A percentile compares a stretch with the other conserved stretches of the same genome.
phyloP scores from a whole-genome alignment of 2,113 vertebrate species.

The Falco punctatus region DNA sequence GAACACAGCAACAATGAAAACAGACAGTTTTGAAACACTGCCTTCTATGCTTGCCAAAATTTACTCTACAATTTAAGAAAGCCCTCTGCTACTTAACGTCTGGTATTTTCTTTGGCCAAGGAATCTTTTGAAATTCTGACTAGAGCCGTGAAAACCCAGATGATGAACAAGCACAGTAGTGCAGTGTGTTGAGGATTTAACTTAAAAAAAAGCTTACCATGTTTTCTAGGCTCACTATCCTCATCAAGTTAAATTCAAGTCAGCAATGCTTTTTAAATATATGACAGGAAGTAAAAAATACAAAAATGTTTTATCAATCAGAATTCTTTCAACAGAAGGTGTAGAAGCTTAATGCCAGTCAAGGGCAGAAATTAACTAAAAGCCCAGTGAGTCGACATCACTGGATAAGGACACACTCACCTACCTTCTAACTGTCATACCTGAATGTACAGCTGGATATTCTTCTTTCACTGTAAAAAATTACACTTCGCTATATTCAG shows the following conservation, averaged over 20 bases:
- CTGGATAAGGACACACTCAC: background rate
- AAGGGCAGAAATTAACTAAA: background rate
- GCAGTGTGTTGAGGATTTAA: background rate
- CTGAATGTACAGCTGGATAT: background rate
- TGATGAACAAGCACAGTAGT: constrained; percentile 30
- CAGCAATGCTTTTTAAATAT: constrained; percentile 1
- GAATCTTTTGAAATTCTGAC: constrained; percentile 49
- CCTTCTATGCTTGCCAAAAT: constrained; percentile 52
- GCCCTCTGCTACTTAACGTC: constrained; percentile 28
- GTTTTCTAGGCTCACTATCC: background rate
- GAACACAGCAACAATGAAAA: constrained; percentile 36
- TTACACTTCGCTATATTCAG: background rate
- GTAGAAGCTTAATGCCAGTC: background rate
- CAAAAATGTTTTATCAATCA: constrained; percentile 17
- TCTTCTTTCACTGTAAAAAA: background rate
- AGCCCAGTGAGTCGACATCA: background rate
- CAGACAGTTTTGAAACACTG: constrained; percentile 39
- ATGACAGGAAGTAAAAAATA: background rate
- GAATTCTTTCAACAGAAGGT: constrained; percentile 30
- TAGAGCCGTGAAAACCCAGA: constrained; percentile 33
- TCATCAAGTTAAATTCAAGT: constrained; percentile 20
- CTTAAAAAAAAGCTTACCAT: background rate
- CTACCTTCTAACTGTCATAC: background rate
- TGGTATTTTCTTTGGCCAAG: constrained; percentile 61
- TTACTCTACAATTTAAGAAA: constrained; percentile 53